These are phyloP conservation scores for Limosa lapponica DNA, from an alignment of 2,797 vertebrate species.

Conservation along the genomic window DNA sequence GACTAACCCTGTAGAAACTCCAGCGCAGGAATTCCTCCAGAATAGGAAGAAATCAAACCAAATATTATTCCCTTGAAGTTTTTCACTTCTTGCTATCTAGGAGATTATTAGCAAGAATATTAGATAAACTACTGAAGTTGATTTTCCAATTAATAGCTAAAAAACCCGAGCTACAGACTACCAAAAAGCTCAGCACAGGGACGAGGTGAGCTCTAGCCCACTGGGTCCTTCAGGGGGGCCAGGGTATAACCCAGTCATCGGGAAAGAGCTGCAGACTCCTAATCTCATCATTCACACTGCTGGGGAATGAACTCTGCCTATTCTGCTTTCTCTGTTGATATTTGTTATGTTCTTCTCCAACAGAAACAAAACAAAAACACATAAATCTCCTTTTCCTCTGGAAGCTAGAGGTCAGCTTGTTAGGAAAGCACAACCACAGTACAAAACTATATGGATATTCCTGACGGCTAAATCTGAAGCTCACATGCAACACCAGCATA, in stretches of 20 bases:
- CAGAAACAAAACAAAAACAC: neutral
- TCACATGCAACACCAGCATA: neutral
- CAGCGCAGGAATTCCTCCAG: neutral
- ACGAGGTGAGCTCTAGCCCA: neutral
- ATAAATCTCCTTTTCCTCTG: neutral
- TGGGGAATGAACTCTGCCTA: neutral
- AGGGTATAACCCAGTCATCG: neutral
- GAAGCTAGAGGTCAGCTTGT: neutral
- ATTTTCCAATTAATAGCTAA: neutral
- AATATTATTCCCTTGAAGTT: neutral
- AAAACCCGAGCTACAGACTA: neutral
- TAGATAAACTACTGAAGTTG: neutral
- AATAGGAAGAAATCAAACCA: neutral
- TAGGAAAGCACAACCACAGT: neutral
- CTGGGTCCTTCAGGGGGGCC: accelerated
- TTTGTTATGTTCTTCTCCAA: neutral
- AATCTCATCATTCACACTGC: neutral
- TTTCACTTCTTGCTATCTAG: neutral
- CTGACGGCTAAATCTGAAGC: neutral
- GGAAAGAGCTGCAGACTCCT: neutral
- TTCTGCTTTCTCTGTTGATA: neutral
- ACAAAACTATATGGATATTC: neutral
- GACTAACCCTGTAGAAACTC: neutral
- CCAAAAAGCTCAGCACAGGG: neutral
- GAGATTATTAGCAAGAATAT: neutral